Base-by-base conservation (phyloP, 2,113 vertebrate species). In the Eubucco bourcierii region DNA sequence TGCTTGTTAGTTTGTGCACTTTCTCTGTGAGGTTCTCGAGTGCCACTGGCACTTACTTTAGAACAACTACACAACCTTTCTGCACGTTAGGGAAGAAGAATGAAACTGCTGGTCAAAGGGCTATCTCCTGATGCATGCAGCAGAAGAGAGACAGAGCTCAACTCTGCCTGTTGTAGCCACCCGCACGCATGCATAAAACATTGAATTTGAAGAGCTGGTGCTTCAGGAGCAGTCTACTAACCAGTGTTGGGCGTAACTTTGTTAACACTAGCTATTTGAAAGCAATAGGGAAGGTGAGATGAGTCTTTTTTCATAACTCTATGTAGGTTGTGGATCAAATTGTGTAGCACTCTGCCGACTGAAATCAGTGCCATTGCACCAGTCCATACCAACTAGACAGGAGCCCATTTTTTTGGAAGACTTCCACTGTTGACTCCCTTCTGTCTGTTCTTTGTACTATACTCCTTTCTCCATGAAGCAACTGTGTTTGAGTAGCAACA, bases 181-280 rank as follows among this genome's bases (percentile, higher is more conserved):
- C 5, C 34, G 16, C 10, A 61, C 1, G 0, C 4, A 0, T 12
- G 13, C 34, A 21, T 41, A 64, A 83, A 53, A 15, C 5, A 2
- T 4, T 3, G 6, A 41, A 2, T 17, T 33, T 9, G 1, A 39
- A 52, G n/a, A 61, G 5, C 39, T 33, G 68, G 12, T 12, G 5
- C n/a, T 66, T 28, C 0, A 2, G n/a, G 60, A 50, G 23, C 17
- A 4, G 53, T 13, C 41, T 59, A 4, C 18, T 34, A 64, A n/a
- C 12, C 37, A 41, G 47, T 2, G 12, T 23, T 2, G 4, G 46
- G 12, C 23, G 7, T 58, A 61, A 20, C 15, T 52, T 80, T 15
- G 25, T 71, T 19, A 65, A 52, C 15, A 41, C 1, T 12, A 17
- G 27, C 28, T 65, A 4, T 37, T 41, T 53, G 37, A 53, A 53